These are phyloP conservation scores for Oxyura jamaicensis DNA, from an alignment of 2,113 vertebrate genomes.

Conservation along the genomic window DNA sequence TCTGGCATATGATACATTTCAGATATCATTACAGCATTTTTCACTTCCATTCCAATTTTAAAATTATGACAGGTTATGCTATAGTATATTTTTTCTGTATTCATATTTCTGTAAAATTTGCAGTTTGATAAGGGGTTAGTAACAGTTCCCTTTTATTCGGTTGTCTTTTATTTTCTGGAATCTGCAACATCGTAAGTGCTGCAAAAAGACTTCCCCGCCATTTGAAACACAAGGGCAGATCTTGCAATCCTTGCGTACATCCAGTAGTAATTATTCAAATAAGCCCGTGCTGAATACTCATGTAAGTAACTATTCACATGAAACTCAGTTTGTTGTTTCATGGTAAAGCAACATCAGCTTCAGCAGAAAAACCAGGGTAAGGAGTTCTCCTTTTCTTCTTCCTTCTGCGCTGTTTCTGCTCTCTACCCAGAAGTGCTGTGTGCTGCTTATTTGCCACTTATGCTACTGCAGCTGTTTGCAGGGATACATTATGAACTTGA, in stretches of 20 bases:
- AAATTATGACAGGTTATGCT: not conserved
- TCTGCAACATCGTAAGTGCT: not conserved
- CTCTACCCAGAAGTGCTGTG: not conserved
- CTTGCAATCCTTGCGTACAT: not conserved
- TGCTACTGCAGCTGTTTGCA: not conserved
- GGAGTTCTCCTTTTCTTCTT: constrained; percentile 34
- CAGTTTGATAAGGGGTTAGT: not conserved
- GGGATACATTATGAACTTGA: not conserved
- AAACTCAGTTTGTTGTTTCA: not conserved
- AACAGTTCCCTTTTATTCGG: not conserved
- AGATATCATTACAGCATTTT: not conserved
- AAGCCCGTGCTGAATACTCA: not conserved
- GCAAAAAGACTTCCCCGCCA: not conserved
- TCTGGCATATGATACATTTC: not conserved
- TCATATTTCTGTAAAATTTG: not conserved
- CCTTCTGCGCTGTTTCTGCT: not conserved
- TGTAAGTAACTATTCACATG: not conserved
- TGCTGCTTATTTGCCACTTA: not conserved
- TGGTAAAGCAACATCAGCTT: not conserved
- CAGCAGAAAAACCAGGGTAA: not conserved
- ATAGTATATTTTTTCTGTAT: not conserved
- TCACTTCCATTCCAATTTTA: not conserved
- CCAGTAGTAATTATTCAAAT: constrained; percentile 52
- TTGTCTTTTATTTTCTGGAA: not conserved
- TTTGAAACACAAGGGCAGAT: not conserved